Base-by-base conservation (phyloP, 2,113 vertebrate genomes). In the Sphyrna mokarran region DNA sequence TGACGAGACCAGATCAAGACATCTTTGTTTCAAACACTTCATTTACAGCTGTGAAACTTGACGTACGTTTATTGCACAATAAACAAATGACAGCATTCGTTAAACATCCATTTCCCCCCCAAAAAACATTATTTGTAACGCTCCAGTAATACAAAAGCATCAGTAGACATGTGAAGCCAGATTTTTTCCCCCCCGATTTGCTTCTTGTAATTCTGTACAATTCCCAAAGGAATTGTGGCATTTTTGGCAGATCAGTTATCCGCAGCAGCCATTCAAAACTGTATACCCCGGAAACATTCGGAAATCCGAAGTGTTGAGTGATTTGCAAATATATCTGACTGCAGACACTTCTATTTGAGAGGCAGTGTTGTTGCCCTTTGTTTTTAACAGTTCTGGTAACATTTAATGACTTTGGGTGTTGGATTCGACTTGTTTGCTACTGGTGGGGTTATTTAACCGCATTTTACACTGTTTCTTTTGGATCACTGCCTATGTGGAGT, bases 281-380 rank as follows among this genome's bases (percentile, higher is more conserved):
- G 91, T 43, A 69, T 37, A 94, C 26, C 61, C 89, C 33, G 89
- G 58, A 91, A 91, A 91, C 89, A 93, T n/a, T 93, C 68, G 61
- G 61, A 70, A 94, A 40, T 69, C 66, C 33, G 1, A 26, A 72
- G 68, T 76, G 40, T 43, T 76, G 22, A 29, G 68, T 43, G 23
- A 33, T 48, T 76, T 95, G 94, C 26, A 72, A 90, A 16, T 48
- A 48, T 26, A 23, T 95, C 29, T 76, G 37, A 33, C 68, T 6
- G 93, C 66, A 94, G 40, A 95, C 18, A 40, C 18, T 61, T 54
- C 23, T 14, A 61, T 95, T 72, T 95, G 68, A 16, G 8, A 33
- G 40, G 43, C 48, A 26, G 37, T 10, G 66, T 16, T n/a, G 66
- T 16, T 76, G 40, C 43, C 13, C 0, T 95, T 40, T 95, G 63